A percentile compares a stretch with the other conserved stretches of the same genome.
Conservation (phyloP, 1,140 invertebrate species). For the Hyphantria cunea region DNA sequence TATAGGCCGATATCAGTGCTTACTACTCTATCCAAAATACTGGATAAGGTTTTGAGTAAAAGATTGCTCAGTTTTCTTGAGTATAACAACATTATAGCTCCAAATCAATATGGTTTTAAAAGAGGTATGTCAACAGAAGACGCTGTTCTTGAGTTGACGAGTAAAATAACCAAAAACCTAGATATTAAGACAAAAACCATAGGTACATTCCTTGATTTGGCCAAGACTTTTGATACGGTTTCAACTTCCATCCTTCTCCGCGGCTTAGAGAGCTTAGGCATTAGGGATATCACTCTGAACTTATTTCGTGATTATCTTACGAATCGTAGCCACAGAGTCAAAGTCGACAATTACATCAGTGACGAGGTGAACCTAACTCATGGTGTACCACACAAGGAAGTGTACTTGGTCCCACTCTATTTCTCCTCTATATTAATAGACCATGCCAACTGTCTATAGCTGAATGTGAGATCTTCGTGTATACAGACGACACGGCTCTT, state of each 20-base stretch:
- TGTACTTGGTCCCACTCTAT: too few species aligned
- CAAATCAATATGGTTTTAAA: constrained; percentile 7
- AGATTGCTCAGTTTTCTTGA: background rate
- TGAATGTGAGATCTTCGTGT: too few species aligned
- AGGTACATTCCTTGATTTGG: constrained; percentile 16
- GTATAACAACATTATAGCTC: background rate
- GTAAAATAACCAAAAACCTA: background rate
- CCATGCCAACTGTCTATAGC: too few species aligned
- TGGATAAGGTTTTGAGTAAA: background rate
- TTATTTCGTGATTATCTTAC: too few species aligned
- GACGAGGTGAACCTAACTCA: too few species aligned
- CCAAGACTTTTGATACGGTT: constrained; percentile 4
- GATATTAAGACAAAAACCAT: constrained; percentile 11
- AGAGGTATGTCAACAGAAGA: constrained; percentile 12
- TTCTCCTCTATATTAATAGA: too few species aligned
- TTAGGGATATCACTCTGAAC: background rate
- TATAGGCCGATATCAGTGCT: constrained; percentile 32
- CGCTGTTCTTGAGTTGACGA: constrained; percentile 11
- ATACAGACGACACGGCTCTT: background rate
- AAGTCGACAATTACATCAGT: too few species aligned
- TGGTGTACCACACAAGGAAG: too few species aligned
- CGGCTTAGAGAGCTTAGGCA: background rate
- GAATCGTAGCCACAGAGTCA: too few species aligned
- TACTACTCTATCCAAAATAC: constrained; percentile 2
- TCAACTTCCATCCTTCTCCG: background rate